Base-by-base conservation (phyloP, 2,888 invertebrate species). In the Malacosoma neustria region DNA sequence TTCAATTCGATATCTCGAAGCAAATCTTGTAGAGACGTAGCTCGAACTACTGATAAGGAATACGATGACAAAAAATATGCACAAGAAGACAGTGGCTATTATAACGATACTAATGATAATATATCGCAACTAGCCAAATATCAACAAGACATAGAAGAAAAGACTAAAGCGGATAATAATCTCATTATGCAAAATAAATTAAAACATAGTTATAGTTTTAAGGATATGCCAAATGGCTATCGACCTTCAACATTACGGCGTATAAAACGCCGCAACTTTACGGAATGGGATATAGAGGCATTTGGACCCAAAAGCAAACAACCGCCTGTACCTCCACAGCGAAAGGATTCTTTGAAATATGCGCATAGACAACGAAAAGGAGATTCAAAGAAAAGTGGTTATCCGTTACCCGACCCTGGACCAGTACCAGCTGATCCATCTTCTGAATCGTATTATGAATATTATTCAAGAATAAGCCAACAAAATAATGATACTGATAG, bases 151-250 rank as follows among this genome's bases (percentile, higher is more conserved):
- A 87, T 87, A 56, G 87, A 87, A 61, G 84, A 87, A 57, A 86
- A 86, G 42, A 72, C 86, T 13, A 68, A 81, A 63, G 75, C 79
- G 1, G 87, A 89, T 42, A 80, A 87, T 46, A 85, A 87, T 50
- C 69, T 88, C 39, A 81, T 89, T 48, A 66, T 72, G 54, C 82
- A 85, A 57, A 82, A 75, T 61, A 87, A 87, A 63, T 59, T 87
- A 36, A 86, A 85, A 57, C 85, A 86, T 48, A 88, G 88, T 47
- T 87, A 79, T 56, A 87, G 88, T 61, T 88, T 90, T 48, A 89
- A 89, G 57, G 89, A 89, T 54, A 79, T 89, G 64, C 85, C 85
- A 41, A 90, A 89, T 61, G 90, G 89, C 12, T 90, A 89, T 52
- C 86, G 72, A 46, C 89, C 90, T 0, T 89, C 89, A 1, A 88